Base-by-base conservation (phyloP, 2,888 invertebrate genomes). In the Vesta saturnalis region DNA sequence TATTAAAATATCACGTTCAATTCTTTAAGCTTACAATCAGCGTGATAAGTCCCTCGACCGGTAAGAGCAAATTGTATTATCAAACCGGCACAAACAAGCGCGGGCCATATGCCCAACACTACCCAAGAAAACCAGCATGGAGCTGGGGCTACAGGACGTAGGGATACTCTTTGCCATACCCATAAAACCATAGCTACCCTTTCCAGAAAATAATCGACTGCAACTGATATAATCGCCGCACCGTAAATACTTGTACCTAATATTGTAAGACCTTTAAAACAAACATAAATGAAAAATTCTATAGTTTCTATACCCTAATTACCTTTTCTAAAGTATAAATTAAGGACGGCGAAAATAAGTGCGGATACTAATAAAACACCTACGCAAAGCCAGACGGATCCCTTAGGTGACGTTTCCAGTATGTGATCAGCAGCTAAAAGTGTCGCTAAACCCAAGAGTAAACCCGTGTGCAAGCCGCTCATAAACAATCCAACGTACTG, bases 401-500 rank as follows among this genome's bases (percentile, higher is more conserved):
- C 83, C 66, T 78, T 78, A 18, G 82, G 80, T 60, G 89, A 88
- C 22, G 87, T 84, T 73, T 87, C 85, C 70, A 90, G 86, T 76
- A 89, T 85, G 76, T 91, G 89, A 73, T 89, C 89, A 67, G 88
- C 88, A 14, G 86, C 81, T 35, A 89, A 86, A 60, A 91, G 84
- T 0, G 87, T 87, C 1, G 86, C 89, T 52, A 91, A 80, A 1
- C 89, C 90, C 21, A 89, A 78, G 68, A 91, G 85, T 15, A 92
- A 83, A 18, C 94, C 94, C 0, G 92, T 90, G 81, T 93, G 92
- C 77, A 94, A 89, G 35, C 94, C 94, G 18, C 91, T 91, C 88
- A 93, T 90, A 83, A 94, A 94, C 64, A 94, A 88, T 3, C 93
- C 93, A 43, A 93, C 92, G 80, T 93, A 93, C 80, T 92, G 92